Percentiles rank a stretch among this genome's conserved stretches.
Conservation (phyloP, 2,797 vertebrate genomes). For the Nothura maculosa region DNA sequence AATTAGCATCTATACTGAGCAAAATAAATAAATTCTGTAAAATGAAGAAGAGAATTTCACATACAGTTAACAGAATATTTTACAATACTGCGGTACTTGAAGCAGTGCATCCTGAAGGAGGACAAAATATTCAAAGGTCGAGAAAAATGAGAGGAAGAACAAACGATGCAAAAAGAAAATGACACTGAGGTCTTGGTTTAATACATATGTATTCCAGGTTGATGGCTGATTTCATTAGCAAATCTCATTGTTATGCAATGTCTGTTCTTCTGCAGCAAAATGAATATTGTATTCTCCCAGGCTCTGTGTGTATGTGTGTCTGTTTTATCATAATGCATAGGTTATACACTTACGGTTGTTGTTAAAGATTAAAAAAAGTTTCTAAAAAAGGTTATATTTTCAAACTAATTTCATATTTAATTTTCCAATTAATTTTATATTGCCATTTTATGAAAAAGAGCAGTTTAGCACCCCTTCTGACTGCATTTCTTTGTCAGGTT, state of each 20-base stretch:
- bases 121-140: conserved; percentile 77
- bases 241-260: conserved; percentile 99
- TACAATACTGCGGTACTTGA: conserved; percentile 69
- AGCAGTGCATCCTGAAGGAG: conserved; percentile 71
- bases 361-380: conserved; percentile 36
- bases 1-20: conserved; percentile 67
- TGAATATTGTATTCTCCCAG: conserved; percentile 95
- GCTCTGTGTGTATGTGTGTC: conserved; percentile 77
- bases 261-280: conserved; percentile 99
- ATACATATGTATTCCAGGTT: conserved; percentile 99
- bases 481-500: background rate
- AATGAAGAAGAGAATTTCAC: conserved; percentile 13
- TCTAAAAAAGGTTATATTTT: conserved; percentile 23
- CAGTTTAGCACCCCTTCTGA: background rate
- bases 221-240: conserved; percentile 99
- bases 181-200: conserved; percentile 91
- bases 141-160: conserved; percentile 82
- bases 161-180: conserved; percentile 93
- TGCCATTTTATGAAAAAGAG: background rate
- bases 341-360: conserved; percentile 62
- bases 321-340: conserved; percentile 71
- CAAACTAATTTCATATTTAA: background rate
- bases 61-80: conserved; percentile 50
- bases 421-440: conserved; percentile 15
- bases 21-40: conserved; percentile 64